Evolutionary conservation across 2,888 invertebrate species (phyloP).

Genomic region (Aromia moschata): DNA sequence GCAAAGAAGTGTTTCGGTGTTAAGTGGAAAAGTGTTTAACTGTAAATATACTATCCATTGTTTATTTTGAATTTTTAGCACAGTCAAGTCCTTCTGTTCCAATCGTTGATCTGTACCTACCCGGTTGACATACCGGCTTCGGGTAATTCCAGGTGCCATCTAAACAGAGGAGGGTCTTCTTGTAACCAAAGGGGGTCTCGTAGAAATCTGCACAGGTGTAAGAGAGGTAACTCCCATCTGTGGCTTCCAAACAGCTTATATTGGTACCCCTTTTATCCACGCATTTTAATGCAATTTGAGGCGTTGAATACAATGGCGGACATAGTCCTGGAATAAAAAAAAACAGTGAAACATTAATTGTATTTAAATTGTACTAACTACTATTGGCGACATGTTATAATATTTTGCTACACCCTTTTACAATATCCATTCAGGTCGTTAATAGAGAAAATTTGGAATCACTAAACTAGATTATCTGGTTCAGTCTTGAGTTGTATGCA

Average conservation of each 20-base stretch:
- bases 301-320: slow-evolving; percentile 28
- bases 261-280: slow-evolving; percentile 25
- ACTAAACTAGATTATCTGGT: no score
- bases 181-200: slow-evolving; percentile 35
- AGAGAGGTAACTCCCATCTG: slow-evolving; percentile 34
- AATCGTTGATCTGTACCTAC: no score
- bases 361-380: no score
- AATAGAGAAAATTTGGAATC: no score
- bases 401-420: no score
- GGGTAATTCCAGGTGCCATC: slow-evolving; percentile 35
- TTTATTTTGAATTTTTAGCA: no score
- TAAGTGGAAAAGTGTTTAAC: not conserved
- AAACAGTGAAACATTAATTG: not conserved
- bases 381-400: no score
- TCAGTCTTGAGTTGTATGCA: no score
- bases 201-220: slow-evolving; percentile 34
- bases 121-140: slow-evolving; percentile 38
- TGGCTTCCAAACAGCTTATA: slow-evolving; percentile 33
- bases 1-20: no score
- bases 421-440: no score
- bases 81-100: no score
- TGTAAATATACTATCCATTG: no score
- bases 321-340: slow-evolving; percentile 31
- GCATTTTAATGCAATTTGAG: slow-evolving; percentile 33
- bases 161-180: slow-evolving; percentile 30